These are phyloP conservation scores for Epinephelus moara DNA, from an alignment of 2,113 vertebrate genomes.

Conservation along the genomic window DNA sequence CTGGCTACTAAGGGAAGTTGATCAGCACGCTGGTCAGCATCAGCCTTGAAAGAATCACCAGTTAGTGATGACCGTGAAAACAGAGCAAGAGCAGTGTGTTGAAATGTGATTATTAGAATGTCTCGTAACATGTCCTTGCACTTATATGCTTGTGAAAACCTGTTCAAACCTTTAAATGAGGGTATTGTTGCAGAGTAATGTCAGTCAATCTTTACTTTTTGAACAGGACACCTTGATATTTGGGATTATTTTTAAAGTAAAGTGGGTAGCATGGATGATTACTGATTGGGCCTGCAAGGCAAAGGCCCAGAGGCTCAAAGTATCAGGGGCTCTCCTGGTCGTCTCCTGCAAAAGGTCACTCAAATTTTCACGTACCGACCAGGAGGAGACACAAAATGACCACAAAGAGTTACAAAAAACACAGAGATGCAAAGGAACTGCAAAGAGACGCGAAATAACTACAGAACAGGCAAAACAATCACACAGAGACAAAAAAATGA, in stretches of 20 bases:
- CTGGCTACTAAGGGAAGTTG: conserved; percentile 36
- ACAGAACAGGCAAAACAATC: no score
- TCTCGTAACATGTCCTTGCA: not conserved
- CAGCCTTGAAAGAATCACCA: not conserved
- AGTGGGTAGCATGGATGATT: not conserved
- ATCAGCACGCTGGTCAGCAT: conserved; percentile 67
- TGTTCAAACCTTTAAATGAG: not conserved
- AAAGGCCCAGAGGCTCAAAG: no score
- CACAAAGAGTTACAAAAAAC: no score
- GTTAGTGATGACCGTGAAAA: conserved; percentile 47
- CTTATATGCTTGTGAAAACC: not conserved
- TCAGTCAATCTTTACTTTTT: not conserved
- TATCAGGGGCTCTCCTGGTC: no score
- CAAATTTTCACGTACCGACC: no score
- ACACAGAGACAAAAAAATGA: no score
- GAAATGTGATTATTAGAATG: not conserved
- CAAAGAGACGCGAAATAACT: no score
- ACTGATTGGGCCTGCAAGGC: no score
- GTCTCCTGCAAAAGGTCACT: no score
- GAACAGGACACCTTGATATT: not conserved
- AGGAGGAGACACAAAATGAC: no score
- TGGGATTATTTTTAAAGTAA: not conserved
- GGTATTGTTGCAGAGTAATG: not conserved
- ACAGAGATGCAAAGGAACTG: no score
- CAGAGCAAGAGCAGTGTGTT: not conserved